Evolutionary conservation across 1,140 invertebrate genomes (phyloP), one percentile per base, ranked within the genome.

Genomic region (Thaumetopoea pityocampa): DNA sequence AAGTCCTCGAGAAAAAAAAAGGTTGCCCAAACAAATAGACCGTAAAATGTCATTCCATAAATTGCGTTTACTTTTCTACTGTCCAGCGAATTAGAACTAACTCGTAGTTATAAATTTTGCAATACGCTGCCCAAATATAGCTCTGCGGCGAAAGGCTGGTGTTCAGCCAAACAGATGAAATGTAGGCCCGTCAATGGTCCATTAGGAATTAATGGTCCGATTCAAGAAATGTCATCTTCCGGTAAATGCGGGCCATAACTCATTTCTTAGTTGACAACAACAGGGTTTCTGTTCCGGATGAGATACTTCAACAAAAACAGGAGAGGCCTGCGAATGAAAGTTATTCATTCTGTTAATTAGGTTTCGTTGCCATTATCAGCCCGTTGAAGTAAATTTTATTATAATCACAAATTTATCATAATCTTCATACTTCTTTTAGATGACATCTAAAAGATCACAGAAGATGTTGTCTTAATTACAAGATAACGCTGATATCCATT

Each of bases 161-260:
- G 60, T 63, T 61, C 65, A 69, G 73, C 69, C 71, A 77, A 76
- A 72, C 61, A 72, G 73, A 81, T 81, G 77, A 81, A 68, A 78
- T 78, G 73, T 78, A 59, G 65, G 66, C 55, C 49, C 40, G 64
- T 60, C 63, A 67, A 55, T 65, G 71, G 61, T 73, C 73, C 69
- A 76, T 81, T 76, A 76, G 63, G 69, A 78, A 76, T 81, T 74
- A 81, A 81, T 78, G 76, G 73, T 56, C 67, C 73, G 69, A 76
- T 81, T 69, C 70, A 44, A 78, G 72, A 69, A 78, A 78, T 78
- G 73, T 69, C 71, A 71, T 76, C 67, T 73, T 76, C 66, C 64
- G 64, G 69, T 76, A 71, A 80, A 77, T 77, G 73, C 57, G 56
- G 49, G 33, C 49, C 46, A 65, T 74, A 68, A 73, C 65, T 73